These are phyloP conservation scores for Dysmachus trigonus DNA, from an alignment of 2,888 invertebrate species.

Conservation along the genomic window DNA sequence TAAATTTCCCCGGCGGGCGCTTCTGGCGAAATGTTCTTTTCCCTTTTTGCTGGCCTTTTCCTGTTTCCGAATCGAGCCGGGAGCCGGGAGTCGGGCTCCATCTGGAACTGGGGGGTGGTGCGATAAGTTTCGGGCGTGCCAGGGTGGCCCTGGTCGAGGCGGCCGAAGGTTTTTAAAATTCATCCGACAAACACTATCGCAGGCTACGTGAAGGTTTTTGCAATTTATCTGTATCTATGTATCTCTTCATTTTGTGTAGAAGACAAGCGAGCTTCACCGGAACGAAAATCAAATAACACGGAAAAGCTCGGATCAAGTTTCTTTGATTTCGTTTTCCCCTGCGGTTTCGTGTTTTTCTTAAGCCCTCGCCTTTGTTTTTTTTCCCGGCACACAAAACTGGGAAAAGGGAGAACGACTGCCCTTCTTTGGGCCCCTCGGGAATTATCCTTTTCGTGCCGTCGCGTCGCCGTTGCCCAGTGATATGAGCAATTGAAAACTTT, in stretches of 20 bases:
- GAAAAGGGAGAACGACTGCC: background rate
- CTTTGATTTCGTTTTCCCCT: slow-evolving; percentile 54
- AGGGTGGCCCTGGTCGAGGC: slow-evolving; percentile 16
- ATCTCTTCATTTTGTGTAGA: slow-evolving; percentile 10
- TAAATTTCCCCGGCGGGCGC: slow-evolving; percentile 60
- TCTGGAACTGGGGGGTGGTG: background rate
- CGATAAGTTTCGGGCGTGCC: slow-evolving; percentile 36
- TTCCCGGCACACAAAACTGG: background rate
- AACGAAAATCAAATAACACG: slow-evolving; percentile 54
- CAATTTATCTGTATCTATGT: slow-evolving; percentile 48
- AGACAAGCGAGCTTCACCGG: slow-evolving; percentile 48
- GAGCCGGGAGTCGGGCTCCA: background rate
- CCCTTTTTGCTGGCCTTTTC: slow-evolving; percentile 10
- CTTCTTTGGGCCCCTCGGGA: background rate
- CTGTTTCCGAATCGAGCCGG: background rate
- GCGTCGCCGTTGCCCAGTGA: background rate
- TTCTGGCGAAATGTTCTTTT: slow-evolving; percentile 47
- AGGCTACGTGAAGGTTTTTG: slow-evolving; percentile 53
- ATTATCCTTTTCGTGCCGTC: slow-evolving; percentile 13
- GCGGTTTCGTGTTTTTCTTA: slow-evolving; percentile 50
- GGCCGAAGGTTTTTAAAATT: slow-evolving; percentile 53
- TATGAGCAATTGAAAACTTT: slow-evolving; percentile 25
- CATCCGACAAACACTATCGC: slow-evolving; percentile 54
- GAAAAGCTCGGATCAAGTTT: slow-evolving; percentile 54
- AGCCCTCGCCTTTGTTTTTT: slow-evolving; percentile 10